Conservation (phyloP, 2,888 invertebrate genomes). For the Hirtodrosophila confusa region DNA sequence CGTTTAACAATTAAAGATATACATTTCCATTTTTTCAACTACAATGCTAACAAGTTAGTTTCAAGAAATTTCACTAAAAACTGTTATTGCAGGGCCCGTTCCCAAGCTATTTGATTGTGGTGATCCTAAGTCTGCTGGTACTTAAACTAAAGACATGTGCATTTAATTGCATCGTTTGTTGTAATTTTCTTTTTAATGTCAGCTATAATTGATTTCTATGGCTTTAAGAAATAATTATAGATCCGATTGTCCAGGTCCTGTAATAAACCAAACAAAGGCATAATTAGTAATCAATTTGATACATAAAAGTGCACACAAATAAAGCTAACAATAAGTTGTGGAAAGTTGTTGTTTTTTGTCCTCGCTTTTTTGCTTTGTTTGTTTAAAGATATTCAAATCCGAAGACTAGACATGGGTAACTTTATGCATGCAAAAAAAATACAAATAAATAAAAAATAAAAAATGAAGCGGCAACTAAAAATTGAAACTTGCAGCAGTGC, state of each 20-base stretch:
- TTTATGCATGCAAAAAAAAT: slow-evolving; percentile 34
- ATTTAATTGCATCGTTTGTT: slow-evolving; percentile 45
- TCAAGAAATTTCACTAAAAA: slow-evolving; percentile 67
- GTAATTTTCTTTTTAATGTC: slow-evolving; percentile 25
- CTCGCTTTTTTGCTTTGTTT: slow-evolving; percentile 21
- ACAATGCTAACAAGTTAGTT: slow-evolving; percentile 56
- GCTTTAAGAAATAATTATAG: slow-evolving; percentile 85
- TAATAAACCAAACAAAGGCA: slow-evolving; percentile 76
- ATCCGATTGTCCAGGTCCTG: slow-evolving; percentile 87
- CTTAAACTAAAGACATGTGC: slow-evolving; percentile 65
- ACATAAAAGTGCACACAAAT: slow-evolving; percentile 53
- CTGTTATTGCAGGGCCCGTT: slow-evolving; percentile 60
- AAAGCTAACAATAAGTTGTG: slow-evolving; percentile 68
- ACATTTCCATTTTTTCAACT: slow-evolving; percentile 40
- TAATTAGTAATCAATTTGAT: slow-evolving; percentile 16
- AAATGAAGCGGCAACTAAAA: slow-evolving; percentile 53
- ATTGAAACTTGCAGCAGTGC: slow-evolving; percentile 39
- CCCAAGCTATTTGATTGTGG: slow-evolving; percentile 50
- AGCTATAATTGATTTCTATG: slow-evolving; percentile 84
- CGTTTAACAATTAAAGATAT: slow-evolving; percentile 64
- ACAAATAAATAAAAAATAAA: slow-evolving; percentile 18
- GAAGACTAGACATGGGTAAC: slow-evolving; percentile 33
- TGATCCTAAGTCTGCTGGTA: slow-evolving; percentile 62
- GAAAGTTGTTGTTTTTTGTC: slow-evolving; percentile 41
- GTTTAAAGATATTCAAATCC: slow-evolving; percentile 38